Base-by-base conservation (phyloP, 2,113 vertebrate species). In the Callocephalon fimbriatum region DNA sequence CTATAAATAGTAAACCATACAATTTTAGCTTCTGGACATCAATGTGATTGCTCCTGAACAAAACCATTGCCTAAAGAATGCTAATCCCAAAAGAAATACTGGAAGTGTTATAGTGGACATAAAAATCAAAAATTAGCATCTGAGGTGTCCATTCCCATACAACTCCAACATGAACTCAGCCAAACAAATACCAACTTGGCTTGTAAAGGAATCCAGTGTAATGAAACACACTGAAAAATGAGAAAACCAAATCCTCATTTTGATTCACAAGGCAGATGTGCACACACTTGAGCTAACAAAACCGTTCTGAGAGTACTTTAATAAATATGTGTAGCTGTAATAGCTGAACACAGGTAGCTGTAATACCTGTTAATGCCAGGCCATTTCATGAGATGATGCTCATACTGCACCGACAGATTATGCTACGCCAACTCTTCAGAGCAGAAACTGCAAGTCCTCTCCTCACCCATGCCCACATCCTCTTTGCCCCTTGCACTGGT, bases 201-300 rank as follows among this genome's bases (percentile, higher is more conserved):
- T 86, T 95, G 78, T 95, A 93, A 96, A 93, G 93, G 58, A 96
- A 96, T 82, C 44, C 73, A 78, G 37, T 14, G 45, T 79, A 96
- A 96, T 94, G 81, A 95, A 95, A 91, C 93, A 93, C 77, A 94
- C 3, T 21, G 66, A 82, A 96, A 96, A 94, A 95, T 47, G 53
- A 88, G 71, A 94, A 94, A 90, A 96, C 18, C 87, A 96, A 93
- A 93, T 68, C 74, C 62, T 80, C 53, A 9, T 45, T 91, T 83
- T 88, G 77, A 86, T 91, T 86, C 95, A 74, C 45, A 14, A 88
- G 74, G 78, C 90, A 93, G 71, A 86, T 44, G 2, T 78, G 22
- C 63, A 62, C 25, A 45, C 67, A 66, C 48, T 42, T 76, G 54
- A 82, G 63, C 2, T 11, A 88, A 90, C 37, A 86, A 58, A 91